Conservation (phyloP, 2,113 vertebrate species). For the Phaethon lepturus region DNA sequence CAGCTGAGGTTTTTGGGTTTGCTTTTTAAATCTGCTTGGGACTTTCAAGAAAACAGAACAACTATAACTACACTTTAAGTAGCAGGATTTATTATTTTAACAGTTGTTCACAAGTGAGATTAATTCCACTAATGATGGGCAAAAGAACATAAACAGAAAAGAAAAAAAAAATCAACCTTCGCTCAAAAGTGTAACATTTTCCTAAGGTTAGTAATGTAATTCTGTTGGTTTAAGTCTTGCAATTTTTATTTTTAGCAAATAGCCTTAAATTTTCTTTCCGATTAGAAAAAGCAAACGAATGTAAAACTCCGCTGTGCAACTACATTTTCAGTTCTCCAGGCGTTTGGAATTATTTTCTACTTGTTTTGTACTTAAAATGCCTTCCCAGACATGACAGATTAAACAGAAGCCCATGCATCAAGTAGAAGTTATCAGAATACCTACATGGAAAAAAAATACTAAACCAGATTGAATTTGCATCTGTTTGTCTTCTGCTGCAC, state of each 20-base stretch:
- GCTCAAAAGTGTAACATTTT: not conserved
- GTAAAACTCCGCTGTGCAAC: not conserved
- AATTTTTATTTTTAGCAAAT: not conserved
- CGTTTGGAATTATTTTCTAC: conserved; percentile 4
- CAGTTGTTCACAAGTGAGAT: not conserved
- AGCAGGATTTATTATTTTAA: not conserved
- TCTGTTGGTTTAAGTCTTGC: not conserved
- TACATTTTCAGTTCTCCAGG: not conserved
- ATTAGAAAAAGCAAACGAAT: not conserved
- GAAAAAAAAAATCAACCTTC: not conserved
- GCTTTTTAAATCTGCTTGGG: not conserved
- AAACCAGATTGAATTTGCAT: not conserved
- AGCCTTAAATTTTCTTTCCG: not conserved
- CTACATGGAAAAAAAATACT: not conserved
- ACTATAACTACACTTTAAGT: not conserved
- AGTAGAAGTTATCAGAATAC: not conserved
- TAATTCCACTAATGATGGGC: not conserved
- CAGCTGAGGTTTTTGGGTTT: not conserved
- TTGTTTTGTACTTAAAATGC: not conserved
- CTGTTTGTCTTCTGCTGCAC: not conserved
- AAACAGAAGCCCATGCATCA: not conserved
- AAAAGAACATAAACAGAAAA: not conserved
- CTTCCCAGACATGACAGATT: not conserved
- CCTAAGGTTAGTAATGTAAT: not conserved
- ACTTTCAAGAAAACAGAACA: not conserved